Evolutionary conservation across 2,888 invertebrate genomes (phyloP).

Genomic region (Eilema griseolum): DNA sequence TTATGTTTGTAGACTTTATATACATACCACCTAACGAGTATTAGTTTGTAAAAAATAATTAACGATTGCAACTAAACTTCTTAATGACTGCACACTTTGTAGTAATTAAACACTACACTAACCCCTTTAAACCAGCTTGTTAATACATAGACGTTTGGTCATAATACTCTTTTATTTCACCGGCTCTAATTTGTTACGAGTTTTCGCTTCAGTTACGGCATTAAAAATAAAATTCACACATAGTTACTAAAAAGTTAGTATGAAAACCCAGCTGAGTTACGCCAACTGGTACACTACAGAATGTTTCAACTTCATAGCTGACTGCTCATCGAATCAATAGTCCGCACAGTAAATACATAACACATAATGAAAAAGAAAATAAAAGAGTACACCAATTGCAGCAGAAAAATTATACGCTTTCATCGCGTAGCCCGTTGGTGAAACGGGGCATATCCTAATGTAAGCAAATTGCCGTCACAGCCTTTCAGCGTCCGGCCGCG

Average conservation of each 20-base stretch:
- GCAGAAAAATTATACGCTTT: constrained; percentile 63
- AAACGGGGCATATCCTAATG: constrained; percentile 82
- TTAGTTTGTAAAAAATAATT: not conserved
- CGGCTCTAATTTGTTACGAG: constrained; percentile 45
- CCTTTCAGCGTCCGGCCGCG: constrained; percentile 83
- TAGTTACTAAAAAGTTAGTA: constrained; percentile 63
- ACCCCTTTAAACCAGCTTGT: constrained; percentile 43
- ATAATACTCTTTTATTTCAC: constrained; percentile 42
- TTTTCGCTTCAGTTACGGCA: constrained; percentile 38
- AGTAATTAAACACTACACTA: constrained; percentile 45
- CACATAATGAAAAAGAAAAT: constrained; percentile 44
- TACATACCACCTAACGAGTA: not conserved
- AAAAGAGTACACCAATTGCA: constrained; percentile 53
- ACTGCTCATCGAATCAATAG: constrained; percentile 71
- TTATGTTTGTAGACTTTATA: not conserved
- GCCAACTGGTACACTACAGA: constrained; percentile 69
- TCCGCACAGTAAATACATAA: constrained; percentile 57
- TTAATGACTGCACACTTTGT: constrained; percentile 44
- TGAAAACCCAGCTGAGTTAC: constrained; percentile 66
- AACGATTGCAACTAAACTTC: constrained; percentile 11
- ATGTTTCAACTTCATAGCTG: constrained; percentile 73
- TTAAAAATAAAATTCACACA: constrained; percentile 60
- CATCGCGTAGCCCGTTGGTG: constrained; percentile 61
- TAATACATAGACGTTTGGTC: constrained; percentile 46
- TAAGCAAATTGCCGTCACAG: constrained; percentile 86